Percentiles rank a stretch among this genome's conserved stretches.
Evolutionary conservation across 2,797 vertebrate genomes (phyloP).

Genomic region (Chelon labrosus): DNA sequence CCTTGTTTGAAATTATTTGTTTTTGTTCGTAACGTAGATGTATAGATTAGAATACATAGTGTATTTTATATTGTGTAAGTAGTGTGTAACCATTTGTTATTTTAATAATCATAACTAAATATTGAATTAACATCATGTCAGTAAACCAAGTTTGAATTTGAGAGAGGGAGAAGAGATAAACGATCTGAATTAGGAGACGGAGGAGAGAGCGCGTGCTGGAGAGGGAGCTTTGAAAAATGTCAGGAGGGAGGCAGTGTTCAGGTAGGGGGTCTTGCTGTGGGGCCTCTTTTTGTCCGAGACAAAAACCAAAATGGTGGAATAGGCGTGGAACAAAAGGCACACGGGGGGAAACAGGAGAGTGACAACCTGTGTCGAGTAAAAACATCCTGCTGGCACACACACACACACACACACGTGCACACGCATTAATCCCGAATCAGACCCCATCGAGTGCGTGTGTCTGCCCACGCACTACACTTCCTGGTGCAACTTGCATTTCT

Average conservation of each 20-base stretch:
- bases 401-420: constrained; percentile 19
- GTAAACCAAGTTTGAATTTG: neutral
- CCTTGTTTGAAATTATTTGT: too few species aligned
- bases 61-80: too few species aligned
- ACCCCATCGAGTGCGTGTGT: constrained; percentile 32
- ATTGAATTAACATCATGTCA: neutral
- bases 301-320: constrained; percentile 77
- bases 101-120: neutral
- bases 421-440: constrained; percentile 62
- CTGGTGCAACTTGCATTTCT: constrained; percentile 64
- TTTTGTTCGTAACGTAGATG: neutral
- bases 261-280: constrained; percentile 68
- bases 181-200: constrained; percentile 12
- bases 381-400: constrained; percentile 62
- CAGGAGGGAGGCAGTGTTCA: constrained; percentile 49
- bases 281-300: constrained; percentile 68
- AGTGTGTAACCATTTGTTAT: neutral
- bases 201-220: constrained; percentile 13
- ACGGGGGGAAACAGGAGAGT: constrained; percentile 60
- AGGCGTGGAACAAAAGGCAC: constrained; percentile 66
- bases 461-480: constrained; percentile 57
- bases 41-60: neutral
- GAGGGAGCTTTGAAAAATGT: constrained; percentile 52
- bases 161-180: constrained; percentile 1
- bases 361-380: constrained; percentile 73